Conservation (phyloP, 2,797 vertebrate species). For the Lemur catta region DNA sequence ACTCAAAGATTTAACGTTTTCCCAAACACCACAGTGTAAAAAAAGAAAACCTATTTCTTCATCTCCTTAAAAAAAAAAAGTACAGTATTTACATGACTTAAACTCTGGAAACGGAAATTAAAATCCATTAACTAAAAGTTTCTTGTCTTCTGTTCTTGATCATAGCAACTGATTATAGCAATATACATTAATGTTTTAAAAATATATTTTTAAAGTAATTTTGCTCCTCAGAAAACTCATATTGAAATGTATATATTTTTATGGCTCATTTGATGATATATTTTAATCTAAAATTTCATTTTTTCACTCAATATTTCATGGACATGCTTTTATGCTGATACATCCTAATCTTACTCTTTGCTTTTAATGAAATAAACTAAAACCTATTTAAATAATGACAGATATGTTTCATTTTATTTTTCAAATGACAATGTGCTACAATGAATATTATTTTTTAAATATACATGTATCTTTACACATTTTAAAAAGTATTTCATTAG, state of each 20-base stretch:
- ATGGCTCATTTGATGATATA: neutral
- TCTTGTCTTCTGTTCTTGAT: slow-evolving; percentile 55
- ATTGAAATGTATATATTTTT: neutral
- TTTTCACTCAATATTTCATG: neutral
- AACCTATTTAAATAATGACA: neutral
- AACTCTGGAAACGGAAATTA: neutral
- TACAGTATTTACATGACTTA: neutral
- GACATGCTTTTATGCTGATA: neutral
- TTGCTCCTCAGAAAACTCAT: neutral
- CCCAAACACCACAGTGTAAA: slow-evolving; percentile 73
- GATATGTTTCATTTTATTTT: neutral
- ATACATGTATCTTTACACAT: neutral
- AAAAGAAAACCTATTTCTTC: slow-evolving; percentile 67
- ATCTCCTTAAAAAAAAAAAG: neutral
- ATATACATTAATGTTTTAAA: neutral
- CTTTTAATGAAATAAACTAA: neutral
- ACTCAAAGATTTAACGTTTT: slow-evolving; percentile 58
- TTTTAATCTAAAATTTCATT: neutral
- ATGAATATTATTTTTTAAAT: neutral
- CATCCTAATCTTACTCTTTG: neutral
- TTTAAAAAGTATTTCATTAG: neutral
- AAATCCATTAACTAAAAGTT: neutral
- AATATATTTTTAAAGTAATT: neutral
- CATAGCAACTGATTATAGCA: neutral
- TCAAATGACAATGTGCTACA: neutral